phyloP scores from a whole-genome alignment of 1,140 invertebrate species.

The Magallana gigas region DNA sequence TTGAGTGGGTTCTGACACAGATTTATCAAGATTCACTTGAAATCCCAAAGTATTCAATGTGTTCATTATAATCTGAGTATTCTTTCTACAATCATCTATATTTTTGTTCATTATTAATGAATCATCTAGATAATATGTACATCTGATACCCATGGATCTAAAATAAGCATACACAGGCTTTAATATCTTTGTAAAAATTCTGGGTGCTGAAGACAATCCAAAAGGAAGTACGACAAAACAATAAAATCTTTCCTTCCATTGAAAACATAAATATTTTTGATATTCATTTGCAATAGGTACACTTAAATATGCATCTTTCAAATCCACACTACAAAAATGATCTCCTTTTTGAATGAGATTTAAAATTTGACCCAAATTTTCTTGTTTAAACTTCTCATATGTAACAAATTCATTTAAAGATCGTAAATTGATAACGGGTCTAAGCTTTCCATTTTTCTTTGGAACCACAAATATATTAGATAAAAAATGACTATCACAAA shows the following conservation, averaged over 20 bases:
- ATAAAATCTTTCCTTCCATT: not conserved
- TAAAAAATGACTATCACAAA: not conserved
- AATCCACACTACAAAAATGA: slow-evolving; percentile 51
- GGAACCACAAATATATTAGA: not conserved
- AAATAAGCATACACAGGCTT: slow-evolving; percentile 48
- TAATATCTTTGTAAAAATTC: slow-evolving; percentile 47
- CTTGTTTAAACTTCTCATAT: not conserved
- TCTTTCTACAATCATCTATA: not conserved
- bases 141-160: not conserved
- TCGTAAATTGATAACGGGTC: not conserved
- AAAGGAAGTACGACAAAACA: slow-evolving; percentile 50
- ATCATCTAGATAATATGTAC: slow-evolving; percentile 30
- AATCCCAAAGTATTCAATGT: slow-evolving; percentile 12
- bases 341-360: slow-evolving; percentile 32
- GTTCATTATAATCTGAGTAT: not conserved
- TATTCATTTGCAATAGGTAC: not conserved
- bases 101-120: not conserved
- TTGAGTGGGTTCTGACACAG: not conserved
- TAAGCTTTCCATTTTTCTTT: not conserved
- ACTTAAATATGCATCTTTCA: slow-evolving; percentile 50
- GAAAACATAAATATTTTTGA: slow-evolving; percentile 43
- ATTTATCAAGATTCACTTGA: slow-evolving; percentile 35
- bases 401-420: too few relatives aligned
- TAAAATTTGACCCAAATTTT: not conserved
- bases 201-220: slow-evolving; percentile 46